Percentiles rank a stretch among this genome's conserved stretches.
These are phyloP conservation scores for Falco berigora DNA, from an alignment of 2,797 vertebrate species.

Conservation along the genomic window DNA sequence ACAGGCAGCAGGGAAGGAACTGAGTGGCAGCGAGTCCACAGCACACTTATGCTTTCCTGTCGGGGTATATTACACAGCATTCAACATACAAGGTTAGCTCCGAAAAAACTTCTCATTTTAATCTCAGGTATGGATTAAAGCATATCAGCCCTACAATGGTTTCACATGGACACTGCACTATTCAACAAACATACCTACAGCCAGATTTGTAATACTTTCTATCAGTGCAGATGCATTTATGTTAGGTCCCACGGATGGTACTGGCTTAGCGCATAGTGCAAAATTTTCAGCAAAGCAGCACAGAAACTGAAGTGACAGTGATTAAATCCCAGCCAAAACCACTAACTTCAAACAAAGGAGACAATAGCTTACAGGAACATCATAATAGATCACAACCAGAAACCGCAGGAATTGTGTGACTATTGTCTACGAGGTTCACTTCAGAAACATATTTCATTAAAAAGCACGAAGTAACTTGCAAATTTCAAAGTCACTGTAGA, in stretches of 20 bases:
- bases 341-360: not conserved
- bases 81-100: not conserved
- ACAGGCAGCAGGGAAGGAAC: not conserved
- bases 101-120: not conserved
- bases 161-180: not conserved
- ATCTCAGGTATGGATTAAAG: not conserved
- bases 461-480: not conserved
- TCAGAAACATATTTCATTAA: not conserved
- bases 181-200: not conserved
- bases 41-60: not conserved
- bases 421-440: not conserved
- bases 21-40: rapidly evolving
- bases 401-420: not conserved
- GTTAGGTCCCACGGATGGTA: not conserved
- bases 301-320: not conserved
- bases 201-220: not conserved
- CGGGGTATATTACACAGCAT: not conserved
- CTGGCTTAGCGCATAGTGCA: not conserved
- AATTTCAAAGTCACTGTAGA: not conserved
- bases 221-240: not conserved
- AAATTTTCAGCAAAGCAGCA: not conserved
- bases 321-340: not conserved
- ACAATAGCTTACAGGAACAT: not conserved
- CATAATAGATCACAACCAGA: not conserved
- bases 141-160: not conserved